Evolutionary conservation across 1,140 invertebrate genomes (phyloP), one percentile per base, ranked within the genome.

Genomic region (Nasonia vitripennis): DNA sequence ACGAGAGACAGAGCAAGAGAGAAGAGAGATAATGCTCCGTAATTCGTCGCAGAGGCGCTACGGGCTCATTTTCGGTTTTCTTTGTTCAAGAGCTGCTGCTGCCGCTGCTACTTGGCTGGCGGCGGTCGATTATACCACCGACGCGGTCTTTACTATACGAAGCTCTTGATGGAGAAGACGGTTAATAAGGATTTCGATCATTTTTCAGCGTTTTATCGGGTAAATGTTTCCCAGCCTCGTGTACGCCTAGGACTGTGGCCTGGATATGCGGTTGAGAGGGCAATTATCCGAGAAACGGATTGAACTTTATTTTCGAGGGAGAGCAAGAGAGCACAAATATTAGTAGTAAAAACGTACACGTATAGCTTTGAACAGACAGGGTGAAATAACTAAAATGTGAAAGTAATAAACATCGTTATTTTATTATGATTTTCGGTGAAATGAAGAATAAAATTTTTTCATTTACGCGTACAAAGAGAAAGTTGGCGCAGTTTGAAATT

Each of bases 1-100:
- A 67, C 23, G 68, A 71, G 45, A 78, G 78, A 84, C 51, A 88
- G 84, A 87, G 1, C 27, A 27, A 27, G 85, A 85, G 86, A 73
- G 86, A 27, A 70, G 68, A 86, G 85, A 87, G 86, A 67, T 34
- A 31, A 78, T 51, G 77, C 48, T n/a, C 55, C 55, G 55, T 62
- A 62, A 62, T 62, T 48, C 41, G 77, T 78, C 41, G 48, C 77
- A 23, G 31, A 70, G 70, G 62, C 34, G 78, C 23, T 27, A 67
- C 68, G 48, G 70, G 67, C 75, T 70, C 31, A 62, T 77, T 67
- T 79, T 84, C 74, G 55, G 51, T 41, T 85, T 78, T n/a, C 77
- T 78, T 78, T 78, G 77, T 78, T 78, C 23, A 23, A 23, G 77
- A 78, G 77, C 17, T 12, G 17, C 55, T 51, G 48, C 14, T 17